phyloP scores from a whole-genome alignment of 2,888 invertebrate species.

The Calameuta filiformis region DNA sequence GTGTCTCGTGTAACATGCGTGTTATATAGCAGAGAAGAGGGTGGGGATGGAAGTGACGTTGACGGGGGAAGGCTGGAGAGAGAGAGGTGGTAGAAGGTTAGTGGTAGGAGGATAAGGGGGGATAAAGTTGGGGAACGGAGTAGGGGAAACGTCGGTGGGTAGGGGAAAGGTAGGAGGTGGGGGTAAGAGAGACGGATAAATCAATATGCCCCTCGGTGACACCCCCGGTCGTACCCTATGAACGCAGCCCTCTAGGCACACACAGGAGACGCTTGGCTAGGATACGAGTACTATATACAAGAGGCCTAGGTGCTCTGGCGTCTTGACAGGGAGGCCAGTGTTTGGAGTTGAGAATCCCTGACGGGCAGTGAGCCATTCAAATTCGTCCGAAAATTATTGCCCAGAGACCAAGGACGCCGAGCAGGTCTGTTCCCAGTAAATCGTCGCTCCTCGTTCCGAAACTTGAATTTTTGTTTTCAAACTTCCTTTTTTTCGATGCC shows the following conservation, averaged over 20 bases:
- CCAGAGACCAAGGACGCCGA: constrained; percentile 46
- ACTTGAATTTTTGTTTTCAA: background rate
- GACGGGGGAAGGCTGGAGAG: background rate
- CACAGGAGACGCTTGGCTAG: background rate
- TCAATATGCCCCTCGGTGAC: constrained; percentile 50
- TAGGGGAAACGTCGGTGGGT: constrained; percentile 12
- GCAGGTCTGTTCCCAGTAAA: constrained; percentile 24
- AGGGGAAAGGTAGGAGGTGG: constrained; percentile 27
- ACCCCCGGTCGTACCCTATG: constrained; percentile 18
- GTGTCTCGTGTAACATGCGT: constrained; percentile 16
- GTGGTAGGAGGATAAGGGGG: constrained; percentile 12
- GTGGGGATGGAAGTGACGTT: constrained; percentile 14
- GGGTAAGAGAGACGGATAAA: constrained; percentile 45
- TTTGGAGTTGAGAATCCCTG: constrained; percentile 18
- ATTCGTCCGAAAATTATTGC: constrained; percentile 57
- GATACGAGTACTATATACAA: constrained; percentile 22
- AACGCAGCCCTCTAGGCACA: constrained; percentile 8
- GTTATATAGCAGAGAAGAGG: constrained; percentile 34
- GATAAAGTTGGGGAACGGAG: constrained; percentile 17
- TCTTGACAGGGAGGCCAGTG: constrained; percentile 4
- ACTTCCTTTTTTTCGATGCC: background rate
- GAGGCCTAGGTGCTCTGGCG: constrained; percentile 23
- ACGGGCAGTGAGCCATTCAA: constrained; percentile 47
- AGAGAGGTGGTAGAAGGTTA: constrained; percentile 7
- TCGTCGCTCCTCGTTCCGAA: background rate